Evolutionary conservation across 2,797 vertebrate genomes (phyloP).

Genomic region (Dicrostonyx torquatus): DNA sequence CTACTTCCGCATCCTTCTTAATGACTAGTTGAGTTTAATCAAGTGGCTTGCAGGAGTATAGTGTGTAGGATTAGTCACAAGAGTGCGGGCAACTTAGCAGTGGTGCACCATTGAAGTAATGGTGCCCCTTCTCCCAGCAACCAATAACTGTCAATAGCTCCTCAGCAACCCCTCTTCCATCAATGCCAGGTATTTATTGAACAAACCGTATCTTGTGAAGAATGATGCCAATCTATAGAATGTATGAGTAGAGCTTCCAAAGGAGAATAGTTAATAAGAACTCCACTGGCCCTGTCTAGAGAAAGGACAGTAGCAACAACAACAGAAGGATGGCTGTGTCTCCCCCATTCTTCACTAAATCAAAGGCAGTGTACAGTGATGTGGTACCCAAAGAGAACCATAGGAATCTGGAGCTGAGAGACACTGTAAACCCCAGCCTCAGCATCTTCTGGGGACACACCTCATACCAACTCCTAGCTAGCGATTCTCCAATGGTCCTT

Average conservation of each 20-base stretch:
- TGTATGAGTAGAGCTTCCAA: background rate
- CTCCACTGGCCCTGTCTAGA: background rate
- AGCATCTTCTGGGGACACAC: background rate
- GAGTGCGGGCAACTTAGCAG: background rate
- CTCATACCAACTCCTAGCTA: background rate
- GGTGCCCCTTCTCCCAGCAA: background rate
- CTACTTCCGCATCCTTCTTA: background rate
- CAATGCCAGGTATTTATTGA: background rate
- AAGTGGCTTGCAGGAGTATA: background rate
- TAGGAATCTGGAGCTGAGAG: background rate
- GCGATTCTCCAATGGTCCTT: background rate
- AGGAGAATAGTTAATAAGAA: background rate
- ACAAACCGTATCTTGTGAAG: background rate
- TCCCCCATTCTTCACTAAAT: background rate
- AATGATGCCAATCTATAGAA: background rate
- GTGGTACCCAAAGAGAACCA: background rate
- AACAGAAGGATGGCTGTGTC: background rate
- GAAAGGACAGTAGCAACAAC: background rate
- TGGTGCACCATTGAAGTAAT: background rate
- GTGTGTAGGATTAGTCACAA: background rate
- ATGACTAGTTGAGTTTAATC: background rate
- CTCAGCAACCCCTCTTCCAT: background rate
- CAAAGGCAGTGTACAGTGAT: fast-evolving
- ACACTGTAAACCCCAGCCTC: background rate
- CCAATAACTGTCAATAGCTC: background rate